phyloP scores from a whole-genome alignment of 2,888 invertebrate genomes.

The Tenodera sinensis region DNA sequence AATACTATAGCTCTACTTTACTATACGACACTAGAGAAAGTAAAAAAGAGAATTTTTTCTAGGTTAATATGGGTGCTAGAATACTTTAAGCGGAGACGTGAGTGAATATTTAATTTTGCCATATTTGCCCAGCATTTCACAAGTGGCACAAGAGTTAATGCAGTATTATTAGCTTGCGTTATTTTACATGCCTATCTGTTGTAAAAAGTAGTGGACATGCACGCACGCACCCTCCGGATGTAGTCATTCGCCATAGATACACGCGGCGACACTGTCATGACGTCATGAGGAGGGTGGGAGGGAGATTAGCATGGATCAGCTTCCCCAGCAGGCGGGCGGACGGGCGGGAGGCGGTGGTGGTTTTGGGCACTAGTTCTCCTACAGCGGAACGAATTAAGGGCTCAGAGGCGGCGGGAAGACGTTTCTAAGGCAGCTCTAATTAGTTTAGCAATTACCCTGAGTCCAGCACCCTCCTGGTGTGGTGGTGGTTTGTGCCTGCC shows the following conservation, averaged over 20 bases:
- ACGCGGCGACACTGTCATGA: background rate
- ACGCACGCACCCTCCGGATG: background rate
- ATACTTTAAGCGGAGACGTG: too few species aligned
- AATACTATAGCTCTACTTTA: too few species aligned
- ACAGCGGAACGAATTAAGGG: background rate
- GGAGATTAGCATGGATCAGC: background rate
- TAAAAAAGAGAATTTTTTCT: too few species aligned
- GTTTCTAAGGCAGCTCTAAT: background rate
- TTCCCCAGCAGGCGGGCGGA: background rate
- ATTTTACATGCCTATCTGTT: too few species aligned
- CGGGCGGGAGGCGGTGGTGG: too few species aligned
- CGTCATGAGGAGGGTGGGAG: background rate
- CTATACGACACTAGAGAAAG: too few species aligned
- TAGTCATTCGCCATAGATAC: background rate
- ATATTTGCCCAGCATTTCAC: too few species aligned
- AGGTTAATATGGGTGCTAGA: too few species aligned
- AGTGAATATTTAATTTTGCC: too few species aligned
- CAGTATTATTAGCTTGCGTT: too few species aligned
- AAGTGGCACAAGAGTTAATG: too few species aligned
- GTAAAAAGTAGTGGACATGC: background rate
- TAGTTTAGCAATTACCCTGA: slow-evolving; percentile 18
- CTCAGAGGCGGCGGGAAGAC: background rate
- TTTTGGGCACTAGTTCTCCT: background rate
- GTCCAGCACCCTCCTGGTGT: background rate
- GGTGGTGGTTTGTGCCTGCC: background rate